phyloP scores from a whole-genome alignment of 2,888 invertebrate genomes.

The Eustalomyia histrio region DNA sequence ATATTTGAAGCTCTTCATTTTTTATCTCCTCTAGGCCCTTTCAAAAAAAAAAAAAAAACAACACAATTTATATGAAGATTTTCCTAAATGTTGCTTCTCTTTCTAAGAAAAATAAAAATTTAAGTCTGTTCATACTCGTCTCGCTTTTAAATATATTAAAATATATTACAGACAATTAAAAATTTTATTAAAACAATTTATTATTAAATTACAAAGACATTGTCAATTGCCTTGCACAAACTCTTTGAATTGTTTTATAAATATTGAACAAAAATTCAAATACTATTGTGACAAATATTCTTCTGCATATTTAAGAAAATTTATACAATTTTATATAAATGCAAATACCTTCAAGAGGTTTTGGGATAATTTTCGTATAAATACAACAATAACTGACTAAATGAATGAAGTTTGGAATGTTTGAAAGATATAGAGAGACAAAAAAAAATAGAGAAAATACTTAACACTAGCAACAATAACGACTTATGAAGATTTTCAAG shows the following conservation, averaged over 20 bases:
- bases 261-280: background rate
- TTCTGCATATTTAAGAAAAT: constrained; percentile 32
- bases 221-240: constrained; percentile 8
- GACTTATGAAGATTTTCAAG: constrained; percentile 36
- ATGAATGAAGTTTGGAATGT: constrained; percentile 9
- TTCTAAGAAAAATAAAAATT: too few species aligned
- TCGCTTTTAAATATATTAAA: too few species aligned
- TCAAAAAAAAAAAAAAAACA: too few species aligned
- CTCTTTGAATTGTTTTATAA: background rate
- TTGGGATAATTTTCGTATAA: background rate
- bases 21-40: too few species aligned
- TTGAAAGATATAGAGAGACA: background rate
- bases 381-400: background rate
- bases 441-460: constrained; percentile 5
- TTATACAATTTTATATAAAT: constrained; percentile 61
- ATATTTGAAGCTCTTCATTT: too few species aligned
- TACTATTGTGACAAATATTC: constrained; percentile 18
- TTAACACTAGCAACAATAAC: constrained; percentile 39
- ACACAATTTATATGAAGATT: too few species aligned
- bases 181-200: constrained; percentile 4
- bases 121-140: too few species aligned
- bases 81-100: too few species aligned
- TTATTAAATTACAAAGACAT: constrained; percentile 18
- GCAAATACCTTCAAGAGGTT: constrained; percentile 59
- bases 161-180: too few species aligned